Evolutionary conservation across 2,113 vertebrate genomes (phyloP), one percentile per base, ranked within the genome.

Genomic region (Apeltes quadracus): DNA sequence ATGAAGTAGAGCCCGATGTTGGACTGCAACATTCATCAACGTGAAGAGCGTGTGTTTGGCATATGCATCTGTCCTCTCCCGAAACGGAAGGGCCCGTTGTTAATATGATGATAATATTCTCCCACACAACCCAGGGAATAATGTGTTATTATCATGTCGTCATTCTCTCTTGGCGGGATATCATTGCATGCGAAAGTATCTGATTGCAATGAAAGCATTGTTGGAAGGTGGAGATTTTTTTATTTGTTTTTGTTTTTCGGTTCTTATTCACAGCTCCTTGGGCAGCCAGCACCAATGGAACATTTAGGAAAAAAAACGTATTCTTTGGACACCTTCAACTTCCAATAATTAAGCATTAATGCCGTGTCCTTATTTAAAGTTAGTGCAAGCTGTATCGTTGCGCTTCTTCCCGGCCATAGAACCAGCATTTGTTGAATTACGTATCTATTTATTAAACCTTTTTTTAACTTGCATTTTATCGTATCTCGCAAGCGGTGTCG

Each of bases 11-110:
- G 32, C 32, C 32, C 32, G 7, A 85, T 73, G 74, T 68, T 10
- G 66, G 76, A 41, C 62, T 72, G 69, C 84, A 66, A 48, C 84
- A 87, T 91, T 84, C 68, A 87, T 89, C 83, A 87, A 56, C 53
- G 81, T 39, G 75, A 51, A 76, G 72, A 53, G 66, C 70, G 54
- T 46, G 46, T 41, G 65, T 74, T 55, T 38, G 61, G 68, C 59
- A 16, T 25, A 57, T 72, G 29, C 65, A 59, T 73, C 75, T 22
- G 76, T 76, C 58, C 76, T 75, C 44, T 58, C 46, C 54, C 43
- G 62, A 53, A n/a, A 16, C 69, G 62, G 73, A 68, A 55, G 68
- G 75, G 69, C 78, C 79, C 58, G 16, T 61, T 68, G 64, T 74
- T 82, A 6, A 74, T 81, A 72, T 22, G 72, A 54, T 75, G 71